Evolutionary conservation across 1,140 invertebrate genomes (phyloP), one percentile per base, ranked within the genome.

Genomic region (Trypoxylus dichotomus): DNA sequence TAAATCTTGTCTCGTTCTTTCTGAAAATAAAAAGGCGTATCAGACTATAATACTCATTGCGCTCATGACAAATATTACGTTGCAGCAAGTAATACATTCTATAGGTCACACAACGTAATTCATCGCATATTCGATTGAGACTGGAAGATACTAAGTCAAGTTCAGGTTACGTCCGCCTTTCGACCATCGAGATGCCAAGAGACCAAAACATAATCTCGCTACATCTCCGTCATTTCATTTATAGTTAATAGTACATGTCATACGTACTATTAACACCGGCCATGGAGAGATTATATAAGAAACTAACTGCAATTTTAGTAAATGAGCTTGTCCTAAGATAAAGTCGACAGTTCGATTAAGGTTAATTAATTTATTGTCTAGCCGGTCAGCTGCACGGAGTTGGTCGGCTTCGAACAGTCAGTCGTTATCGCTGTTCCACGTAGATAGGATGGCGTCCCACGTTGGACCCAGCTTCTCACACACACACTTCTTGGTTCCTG

Each of bases 241-340:
- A 68, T 68, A 68, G 60, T 68, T 68, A 68, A 68, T 68, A 68
- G 60, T 68, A 24, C 60, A 24, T 68, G 60, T 68, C 60, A 68
- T 29, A 8, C 7, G 60, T 13, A 68, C 60, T 68, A 68, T 68
- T 68, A 68, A 68, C 60, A 68, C 60, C 60, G 60, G 8, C 60
- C 47, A 54, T 15, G 47, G 7, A 68, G 24, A 68, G 60, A 68
- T 68, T 68, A 68, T 68, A 68, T 68, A 68, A 68, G 60, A 21
- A 71, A 41, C 72, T 74, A 74, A 74, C 72, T 74, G 72, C 72
- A 74, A 74, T 74, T 74, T 74, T 74, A 74, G 72, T 74, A 74
- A 74, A 74, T 74, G 72, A 37, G 41, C 72, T 37, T 74, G 72
- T 74, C 41, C 15, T n/a, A 10, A 74, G 72, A 74, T 74, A 41